Conservation (phyloP, 1,140 invertebrate genomes). For the Lepidurus arcticus region DNA sequence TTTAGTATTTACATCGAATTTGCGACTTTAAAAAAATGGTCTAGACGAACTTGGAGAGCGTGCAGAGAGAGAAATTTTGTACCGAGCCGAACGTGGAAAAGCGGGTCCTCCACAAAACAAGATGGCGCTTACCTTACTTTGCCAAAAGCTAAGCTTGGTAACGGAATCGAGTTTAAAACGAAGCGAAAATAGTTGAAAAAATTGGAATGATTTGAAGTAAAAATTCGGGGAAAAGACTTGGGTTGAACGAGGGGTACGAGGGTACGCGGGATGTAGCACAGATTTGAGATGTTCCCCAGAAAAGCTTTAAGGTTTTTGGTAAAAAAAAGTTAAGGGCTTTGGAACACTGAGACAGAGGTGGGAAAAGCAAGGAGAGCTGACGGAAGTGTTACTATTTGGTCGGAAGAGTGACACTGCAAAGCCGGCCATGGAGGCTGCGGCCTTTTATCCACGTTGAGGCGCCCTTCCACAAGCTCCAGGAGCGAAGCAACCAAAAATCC, state of each 20-base stretch:
- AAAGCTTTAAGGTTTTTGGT: background rate
- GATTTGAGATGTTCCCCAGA: background rate
- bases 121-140: too few relatives aligned
- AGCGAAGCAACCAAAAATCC: constrained; percentile 7
- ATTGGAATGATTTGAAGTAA: background rate
- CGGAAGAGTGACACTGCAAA: constrained; percentile 16
- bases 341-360: background rate
- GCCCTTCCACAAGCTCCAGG: constrained; percentile 2
- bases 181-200: background rate
- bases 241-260: too few relatives aligned
- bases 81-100: too few relatives aligned
- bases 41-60: too few relatives aligned
- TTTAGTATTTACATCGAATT: background rate
- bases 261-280: background rate
- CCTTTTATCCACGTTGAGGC: constrained; percentile 17
- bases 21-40: too few relatives aligned
- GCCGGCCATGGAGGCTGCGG: constrained; percentile 15
- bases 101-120: too few relatives aligned
- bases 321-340: too few relatives aligned
- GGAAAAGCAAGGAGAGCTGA: background rate
- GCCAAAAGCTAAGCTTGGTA: too few relatives aligned
- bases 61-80: too few relatives aligned
- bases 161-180: background rate
- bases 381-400: constrained; percentile 21
- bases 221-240: background rate